Percentiles rank a stretch among this genome's conserved stretches.
Conservation (phyloP, 2,797 vertebrate genomes). For the Coccyzus lansbergi region DNA sequence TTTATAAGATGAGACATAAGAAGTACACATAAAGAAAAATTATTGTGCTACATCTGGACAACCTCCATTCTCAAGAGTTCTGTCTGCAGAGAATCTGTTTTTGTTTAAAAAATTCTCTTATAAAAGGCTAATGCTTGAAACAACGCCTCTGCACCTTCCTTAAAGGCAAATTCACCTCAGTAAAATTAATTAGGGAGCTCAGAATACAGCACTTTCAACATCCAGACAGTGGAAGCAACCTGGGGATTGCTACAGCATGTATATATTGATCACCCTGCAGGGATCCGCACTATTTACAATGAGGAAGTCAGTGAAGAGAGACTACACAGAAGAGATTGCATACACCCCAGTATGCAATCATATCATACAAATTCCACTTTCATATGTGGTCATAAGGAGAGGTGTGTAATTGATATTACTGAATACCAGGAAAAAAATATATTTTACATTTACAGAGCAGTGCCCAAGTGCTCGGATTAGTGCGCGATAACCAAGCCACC, state of each 20-base stretch:
- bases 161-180: neutral
- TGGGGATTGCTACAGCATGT: neutral
- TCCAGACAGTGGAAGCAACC: neutral
- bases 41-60: neutral
- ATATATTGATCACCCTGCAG: accelerated
- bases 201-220: neutral
- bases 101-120: neutral
- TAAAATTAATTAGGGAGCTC: neutral
- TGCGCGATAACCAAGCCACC: neutral
- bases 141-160: neutral
- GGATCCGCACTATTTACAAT: neutral
- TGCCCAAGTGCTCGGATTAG: neutral
- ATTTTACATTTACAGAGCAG: neutral
- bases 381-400: neutral
- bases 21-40: neutral
- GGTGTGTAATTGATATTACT: neutral
- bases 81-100: neutral
- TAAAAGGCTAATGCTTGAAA: neutral
- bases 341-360: neutral
- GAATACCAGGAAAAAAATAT: neutral
- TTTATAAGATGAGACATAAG: neutral
- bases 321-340: neutral
- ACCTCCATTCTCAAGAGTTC: neutral
- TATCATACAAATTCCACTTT: neutral
- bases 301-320: neutral